Base-by-base conservation (phyloP, 2,888 invertebrate genomes). In the Acrobasis consociella region DNA sequence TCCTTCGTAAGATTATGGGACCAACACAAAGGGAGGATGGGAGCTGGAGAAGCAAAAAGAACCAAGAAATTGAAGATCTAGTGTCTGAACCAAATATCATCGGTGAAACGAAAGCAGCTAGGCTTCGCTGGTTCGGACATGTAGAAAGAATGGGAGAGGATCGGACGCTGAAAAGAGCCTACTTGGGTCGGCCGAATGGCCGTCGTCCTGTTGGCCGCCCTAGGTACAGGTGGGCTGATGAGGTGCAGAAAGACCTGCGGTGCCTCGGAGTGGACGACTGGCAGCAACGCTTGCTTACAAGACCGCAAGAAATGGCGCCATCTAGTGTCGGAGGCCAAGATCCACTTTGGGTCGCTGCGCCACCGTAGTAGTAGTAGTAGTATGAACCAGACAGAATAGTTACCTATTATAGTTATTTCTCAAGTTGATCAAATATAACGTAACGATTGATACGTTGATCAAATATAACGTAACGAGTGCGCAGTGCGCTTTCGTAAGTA, bases 291-390 rank as follows among this genome's bases (percentile, higher is more conserved):
- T 10, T 1, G 10, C 11, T 10, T 1, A 42, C 42, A 42, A 11
- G 42, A 42, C 42, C 42, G 42, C 42, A 42, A 10, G 42, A 42
- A 10, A 10, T 42, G 42, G 42, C 42, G 42, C 42, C 42, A 11
- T 42, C 42, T 42, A 42, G 42, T 42, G 42, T 42, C 42, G 42
- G 42, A 42, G 42, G 42, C 42, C 42, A 42, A 42, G 42, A 42
- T 10, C 42, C 42, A 42, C 42, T 42, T 42, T 42, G 9, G 42
- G 42, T 42, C 42, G 42, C 42, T 42, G 42, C 42, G 42, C 42
- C 42, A 42, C 1, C 13, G 42, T 13, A 42, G 42, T 42, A 42
- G 22, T 22, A 22, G n/a, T n/a, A n/a, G n/a, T n/a, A n/a, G n/a
- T n/a, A n/a, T n/a, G n/a, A n/a, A n/a, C n/a, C n/a, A n/a, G n/a